Conservation (phyloP, 2,888 invertebrate species). For the Phasia obesa region DNA sequence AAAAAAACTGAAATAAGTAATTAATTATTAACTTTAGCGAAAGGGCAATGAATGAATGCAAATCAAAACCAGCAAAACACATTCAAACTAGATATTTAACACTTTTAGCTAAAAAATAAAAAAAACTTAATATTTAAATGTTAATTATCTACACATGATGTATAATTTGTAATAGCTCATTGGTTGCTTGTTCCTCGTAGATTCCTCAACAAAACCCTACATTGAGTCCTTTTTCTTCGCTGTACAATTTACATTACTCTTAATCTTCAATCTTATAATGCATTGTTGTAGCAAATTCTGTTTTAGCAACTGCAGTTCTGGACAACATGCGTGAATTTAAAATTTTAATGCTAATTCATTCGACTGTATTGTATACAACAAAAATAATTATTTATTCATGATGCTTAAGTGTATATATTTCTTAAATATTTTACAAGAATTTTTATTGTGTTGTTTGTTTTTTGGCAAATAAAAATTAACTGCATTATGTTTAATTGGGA, state of each 20-base stretch:
- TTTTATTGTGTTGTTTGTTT: not conserved
- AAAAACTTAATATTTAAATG: constrained; percentile 49
- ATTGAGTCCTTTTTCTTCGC: not conserved
- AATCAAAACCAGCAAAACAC: constrained; percentile 12
- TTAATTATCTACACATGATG: constrained; percentile 50
- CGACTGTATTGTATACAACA: constrained; percentile 10
- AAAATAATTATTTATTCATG: constrained; percentile 26
- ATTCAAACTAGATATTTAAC: constrained; percentile 52
- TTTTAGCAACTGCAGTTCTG: constrained; percentile 30
- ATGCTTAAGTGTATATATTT: constrained; percentile 48
- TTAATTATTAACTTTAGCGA: constrained; percentile 10
- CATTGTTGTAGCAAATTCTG: constrained; percentile 9
- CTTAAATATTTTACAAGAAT: constrained; percentile 20
- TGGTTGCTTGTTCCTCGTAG: not conserved
- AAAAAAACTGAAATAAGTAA: not conserved
- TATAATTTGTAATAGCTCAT: constrained; percentile 44
- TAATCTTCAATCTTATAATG: not conserved
- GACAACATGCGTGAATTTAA: constrained; percentile 34
- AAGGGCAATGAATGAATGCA: constrained; percentile 4
- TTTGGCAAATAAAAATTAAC: constrained; percentile 36
- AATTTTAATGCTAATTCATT: constrained; percentile 17
- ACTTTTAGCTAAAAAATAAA: constrained; percentile 55
- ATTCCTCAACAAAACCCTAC: not conserved
- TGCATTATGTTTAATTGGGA: not conserved
- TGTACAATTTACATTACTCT: not conserved